These are phyloP conservation scores for Trochalopteron elliotii DNA, from an alignment of 2,113 vertebrate species.

Conservation along the genomic window DNA sequence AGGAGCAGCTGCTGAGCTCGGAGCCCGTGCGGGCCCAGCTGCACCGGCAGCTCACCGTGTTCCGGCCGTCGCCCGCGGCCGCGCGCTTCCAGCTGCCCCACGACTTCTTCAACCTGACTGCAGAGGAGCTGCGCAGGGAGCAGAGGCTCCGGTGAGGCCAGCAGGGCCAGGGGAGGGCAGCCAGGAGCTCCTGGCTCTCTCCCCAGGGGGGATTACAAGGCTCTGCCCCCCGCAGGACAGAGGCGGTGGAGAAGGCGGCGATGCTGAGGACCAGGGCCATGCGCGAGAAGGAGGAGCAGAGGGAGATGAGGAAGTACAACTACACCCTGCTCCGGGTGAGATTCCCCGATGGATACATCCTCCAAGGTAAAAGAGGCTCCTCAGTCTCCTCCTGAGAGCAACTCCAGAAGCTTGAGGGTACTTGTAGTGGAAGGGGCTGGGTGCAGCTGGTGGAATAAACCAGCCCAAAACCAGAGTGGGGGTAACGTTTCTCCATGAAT, in stretches of 20 bases:
- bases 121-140: conserved; percentile 86
- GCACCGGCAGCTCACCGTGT: conserved; percentile 80
- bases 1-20: conserved; percentile 78
- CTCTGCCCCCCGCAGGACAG: conserved; percentile 70
- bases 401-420: background rate
- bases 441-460: background rate
- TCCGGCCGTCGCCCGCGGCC: conserved; percentile 79
- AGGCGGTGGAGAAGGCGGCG: conserved; percentile 83
- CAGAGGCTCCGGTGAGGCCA: conserved; percentile 78
- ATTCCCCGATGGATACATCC: conserved; percentile 86
- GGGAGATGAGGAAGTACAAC: conserved; percentile 88
- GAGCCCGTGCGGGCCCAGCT: conserved; percentile 85
- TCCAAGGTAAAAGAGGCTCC: conserved; percentile 78
- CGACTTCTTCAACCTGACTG: conserved; percentile 88
- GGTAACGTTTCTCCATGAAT: fast-evolving
- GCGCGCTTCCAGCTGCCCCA: conserved; percentile 85
- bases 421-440: fast-evolving
- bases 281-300: conserved; percentile 90
- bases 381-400: fast-evolving
- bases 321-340: conserved; percentile 88
- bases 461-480: fast-evolving
- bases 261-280: conserved; percentile 92
- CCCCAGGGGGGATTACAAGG: fast-evolving
- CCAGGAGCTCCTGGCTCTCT: fast-evolving
- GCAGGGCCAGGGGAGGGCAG: fast-evolving